Conservation (phyloP, 2,113 vertebrate genomes). For the Aspidoscelis tigris region DNA sequence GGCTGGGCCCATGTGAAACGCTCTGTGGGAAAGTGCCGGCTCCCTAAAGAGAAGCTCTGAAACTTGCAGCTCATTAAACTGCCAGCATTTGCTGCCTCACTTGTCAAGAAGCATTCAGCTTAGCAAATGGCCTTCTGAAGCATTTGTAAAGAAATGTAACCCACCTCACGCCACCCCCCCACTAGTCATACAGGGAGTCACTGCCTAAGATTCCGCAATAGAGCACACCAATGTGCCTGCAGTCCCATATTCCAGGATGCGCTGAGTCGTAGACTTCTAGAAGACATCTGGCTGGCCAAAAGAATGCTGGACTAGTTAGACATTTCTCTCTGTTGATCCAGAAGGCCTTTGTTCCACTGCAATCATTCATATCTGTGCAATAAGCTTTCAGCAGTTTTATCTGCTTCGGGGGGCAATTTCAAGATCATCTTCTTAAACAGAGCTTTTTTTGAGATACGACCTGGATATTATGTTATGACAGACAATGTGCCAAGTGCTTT, state of each 20-base stretch:
- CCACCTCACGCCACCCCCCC: constrained; percentile 18
- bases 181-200: neutral
- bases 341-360: neutral
- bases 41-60: constrained; percentile 83
- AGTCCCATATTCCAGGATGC: neutral
- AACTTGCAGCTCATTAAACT: constrained; percentile 82
- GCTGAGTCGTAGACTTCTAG: neutral
- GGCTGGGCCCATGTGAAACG: constrained; percentile 76
- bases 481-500: too few relatives aligned
- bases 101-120: constrained; percentile 82
- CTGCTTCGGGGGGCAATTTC: neutral
- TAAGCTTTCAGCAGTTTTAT: neutral
- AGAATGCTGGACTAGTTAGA: too few relatives aligned
- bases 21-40: constrained; percentile 87
- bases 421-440: neutral
- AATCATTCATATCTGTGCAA: neutral
- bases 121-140: constrained; percentile 75
- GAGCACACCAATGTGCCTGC: constrained; percentile 26
- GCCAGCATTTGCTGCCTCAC: constrained; percentile 85
- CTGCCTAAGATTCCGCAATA: neutral
- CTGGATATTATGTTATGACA: too few relatives aligned
- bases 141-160: constrained; percentile 65
- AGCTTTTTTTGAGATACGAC: neutral
- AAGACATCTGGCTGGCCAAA: neutral
- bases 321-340: too few relatives aligned